Conservation (phyloP, 2,113 vertebrate genomes). For the Cervus canadensis region DNA sequence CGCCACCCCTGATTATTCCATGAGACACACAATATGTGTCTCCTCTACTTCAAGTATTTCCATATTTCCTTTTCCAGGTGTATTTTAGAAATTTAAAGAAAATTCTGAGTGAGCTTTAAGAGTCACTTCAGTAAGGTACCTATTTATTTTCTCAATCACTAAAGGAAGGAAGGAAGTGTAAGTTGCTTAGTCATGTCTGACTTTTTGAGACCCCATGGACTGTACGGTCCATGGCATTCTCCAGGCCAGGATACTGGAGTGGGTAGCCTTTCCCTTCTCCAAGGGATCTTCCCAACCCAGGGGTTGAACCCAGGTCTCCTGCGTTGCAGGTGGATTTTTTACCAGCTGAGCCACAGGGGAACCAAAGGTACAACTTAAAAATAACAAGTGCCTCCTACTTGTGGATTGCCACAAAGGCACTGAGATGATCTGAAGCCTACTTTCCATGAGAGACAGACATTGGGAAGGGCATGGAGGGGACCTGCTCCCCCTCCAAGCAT, state of each 20-base stretch:
- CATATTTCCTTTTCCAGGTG: not conserved
- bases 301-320: not conserved
- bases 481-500: not conserved
- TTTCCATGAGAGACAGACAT: not conserved
- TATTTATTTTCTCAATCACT: not conserved
- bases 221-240: not conserved
- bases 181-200: not conserved
- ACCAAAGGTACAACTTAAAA: not conserved
- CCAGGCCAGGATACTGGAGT: not conserved
- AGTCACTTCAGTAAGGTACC: not conserved
- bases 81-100: not conserved
- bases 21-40: not conserved
- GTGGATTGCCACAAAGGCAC: not conserved
- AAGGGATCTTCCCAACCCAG: not conserved
- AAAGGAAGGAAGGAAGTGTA: not conserved
- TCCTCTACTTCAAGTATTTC: not conserved
- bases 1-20: not conserved
- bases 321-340: not conserved
- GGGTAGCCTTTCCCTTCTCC: not conserved
- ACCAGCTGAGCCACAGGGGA: not conserved
- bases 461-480: not conserved
- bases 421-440: not conserved
- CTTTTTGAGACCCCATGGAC: not conserved
- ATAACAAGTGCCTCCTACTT: not conserved
- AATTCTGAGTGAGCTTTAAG: not conserved